A percentile compares a stretch with the other conserved stretches of the same genome.
Conservation (phyloP, 2,888 invertebrate species). For the Belgica antarctica region DNA sequence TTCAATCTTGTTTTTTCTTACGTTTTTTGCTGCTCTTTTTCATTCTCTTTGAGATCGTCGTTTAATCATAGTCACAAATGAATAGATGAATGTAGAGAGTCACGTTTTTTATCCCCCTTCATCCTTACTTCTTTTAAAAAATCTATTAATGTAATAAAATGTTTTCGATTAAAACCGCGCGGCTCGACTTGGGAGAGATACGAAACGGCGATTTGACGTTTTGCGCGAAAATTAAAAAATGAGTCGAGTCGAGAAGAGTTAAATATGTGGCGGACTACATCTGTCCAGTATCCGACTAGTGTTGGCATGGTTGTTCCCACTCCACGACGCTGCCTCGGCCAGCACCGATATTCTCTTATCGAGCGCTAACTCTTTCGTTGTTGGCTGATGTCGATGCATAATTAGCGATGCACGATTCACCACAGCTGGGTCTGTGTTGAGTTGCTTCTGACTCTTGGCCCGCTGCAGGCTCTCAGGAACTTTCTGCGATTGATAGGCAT, state of each 20-base stretch:
- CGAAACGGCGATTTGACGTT: slow-evolving; percentile 17
- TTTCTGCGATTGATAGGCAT: slow-evolving; percentile 36
- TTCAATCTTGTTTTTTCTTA: slow-evolving; percentile 39
- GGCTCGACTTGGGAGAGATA: slow-evolving; percentile 27
- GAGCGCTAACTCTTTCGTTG: slow-evolving; percentile 55
- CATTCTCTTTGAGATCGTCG: slow-evolving; percentile 40
- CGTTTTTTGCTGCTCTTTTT: slow-evolving; percentile 13
- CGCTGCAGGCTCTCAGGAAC: slow-evolving; percentile 61
- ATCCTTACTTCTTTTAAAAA: slow-evolving; percentile 33
- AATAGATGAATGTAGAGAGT: slow-evolving; percentile 39
- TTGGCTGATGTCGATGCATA: slow-evolving; percentile 52
- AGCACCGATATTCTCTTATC: slow-evolving; percentile 55
- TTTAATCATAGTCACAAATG: slow-evolving; percentile 43
- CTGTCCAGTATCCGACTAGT: slow-evolving; percentile 40
- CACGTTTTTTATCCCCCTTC: slow-evolving; percentile 38
- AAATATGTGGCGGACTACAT: slow-evolving; percentile 56
- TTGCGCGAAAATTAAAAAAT: too few relatives aligned
- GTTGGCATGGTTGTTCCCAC: slow-evolving; percentile 46
- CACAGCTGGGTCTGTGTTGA: slow-evolving; percentile 74
- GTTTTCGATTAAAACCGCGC: not conserved
- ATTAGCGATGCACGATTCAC: slow-evolving; percentile 62
- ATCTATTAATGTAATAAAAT: slow-evolving; percentile 38
- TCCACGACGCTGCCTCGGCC: slow-evolving; percentile 49
- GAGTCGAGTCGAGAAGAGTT: slow-evolving; percentile 45
- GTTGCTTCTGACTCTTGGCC: slow-evolving; percentile 73